phyloP scores from a whole-genome alignment of 1,140 invertebrate species.

The Pseudomyrmex sp. region DNA sequence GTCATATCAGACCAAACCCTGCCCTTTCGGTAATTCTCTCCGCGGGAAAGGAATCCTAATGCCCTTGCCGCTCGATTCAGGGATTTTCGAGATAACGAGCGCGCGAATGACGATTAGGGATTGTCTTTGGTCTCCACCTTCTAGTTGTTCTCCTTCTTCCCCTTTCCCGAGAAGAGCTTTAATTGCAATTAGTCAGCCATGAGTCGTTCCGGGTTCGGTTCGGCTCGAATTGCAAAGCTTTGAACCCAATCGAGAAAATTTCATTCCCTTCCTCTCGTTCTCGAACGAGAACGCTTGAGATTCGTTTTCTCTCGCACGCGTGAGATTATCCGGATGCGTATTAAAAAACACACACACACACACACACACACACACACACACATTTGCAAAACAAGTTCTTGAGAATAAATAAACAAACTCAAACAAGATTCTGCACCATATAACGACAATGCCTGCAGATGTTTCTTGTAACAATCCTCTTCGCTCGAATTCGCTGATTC shows the following conservation, averaged over 20 bases:
- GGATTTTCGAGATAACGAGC: conserved; percentile 65
- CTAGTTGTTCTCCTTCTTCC: conserved; percentile 48
- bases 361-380: no score
- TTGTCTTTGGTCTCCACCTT: conserved; percentile 70
- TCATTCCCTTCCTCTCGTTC: conserved; percentile 9
- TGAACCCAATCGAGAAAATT: conserved; percentile 33
- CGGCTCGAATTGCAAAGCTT: conserved; percentile 31
- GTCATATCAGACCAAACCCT: conserved; percentile 63
- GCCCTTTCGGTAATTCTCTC: conserved; percentile 52
- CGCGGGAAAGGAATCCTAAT: conserved; percentile 32
- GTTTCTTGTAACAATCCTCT: background rate
- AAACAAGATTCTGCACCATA: no score
- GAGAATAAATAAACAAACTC: background rate
- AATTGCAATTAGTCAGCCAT: conserved; percentile 67
- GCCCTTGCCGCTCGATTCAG: conserved; percentile 34
- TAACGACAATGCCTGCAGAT: background rate
- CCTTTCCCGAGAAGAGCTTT: conserved; percentile 45
- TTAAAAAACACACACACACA: no score
- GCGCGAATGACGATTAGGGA: conserved; percentile 66
- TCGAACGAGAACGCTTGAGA: conserved; percentile 15
- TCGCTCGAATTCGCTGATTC: conserved; percentile 28
- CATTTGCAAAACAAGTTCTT: conserved; percentile 1
- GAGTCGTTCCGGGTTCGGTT: conserved; percentile 26
- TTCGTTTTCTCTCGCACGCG: conserved; percentile 19
- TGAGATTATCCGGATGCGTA: background rate